phyloP scores from a whole-genome alignment of 2,888 invertebrate genomes.

The Synanthedon andrenaeformis region DNA sequence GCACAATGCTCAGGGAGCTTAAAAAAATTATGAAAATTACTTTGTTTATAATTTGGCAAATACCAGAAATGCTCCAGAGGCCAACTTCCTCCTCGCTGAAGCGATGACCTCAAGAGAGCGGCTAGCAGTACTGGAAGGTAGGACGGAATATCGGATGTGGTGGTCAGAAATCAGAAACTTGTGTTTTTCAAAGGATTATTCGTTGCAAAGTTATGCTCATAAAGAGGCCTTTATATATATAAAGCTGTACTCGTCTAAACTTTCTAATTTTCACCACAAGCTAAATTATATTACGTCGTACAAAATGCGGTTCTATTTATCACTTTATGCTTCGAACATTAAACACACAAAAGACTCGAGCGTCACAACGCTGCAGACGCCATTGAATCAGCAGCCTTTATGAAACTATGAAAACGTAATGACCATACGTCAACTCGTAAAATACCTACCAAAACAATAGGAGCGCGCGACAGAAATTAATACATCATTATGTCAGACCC shows the following conservation, averaged over 20 bases:
- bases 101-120: too few relatives aligned
- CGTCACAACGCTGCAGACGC: conserved; percentile 24
- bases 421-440: conserved; percentile 66
- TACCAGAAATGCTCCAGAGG: too few relatives aligned
- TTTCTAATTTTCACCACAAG: conserved; percentile 12
- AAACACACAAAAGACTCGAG: conserved; percentile 45
- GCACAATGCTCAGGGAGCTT: neutral
- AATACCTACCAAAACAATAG: conserved; percentile 68
- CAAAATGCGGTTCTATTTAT: conserved; percentile 34
- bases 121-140: too few relatives aligned
- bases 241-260: neutral
- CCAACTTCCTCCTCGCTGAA: too few relatives aligned
- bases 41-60: too few relatives aligned
- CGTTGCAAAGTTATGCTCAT: too few relatives aligned
- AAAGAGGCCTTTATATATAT: neutral
- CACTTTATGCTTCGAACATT: conserved; percentile 47
- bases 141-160: too few relatives aligned
- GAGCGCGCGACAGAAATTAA: conserved; percentile 66
- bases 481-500: conserved; percentile 70
- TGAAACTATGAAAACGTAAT: conserved; percentile 69
- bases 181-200: too few relatives aligned
- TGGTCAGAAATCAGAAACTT: too few relatives aligned
- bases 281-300: conserved; percentile 9
- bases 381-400: conserved; percentile 51
- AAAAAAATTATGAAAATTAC: too few relatives aligned